Conservation (phyloP, 1,140 invertebrate genomes). For the Plectus sambesii region DNA sequence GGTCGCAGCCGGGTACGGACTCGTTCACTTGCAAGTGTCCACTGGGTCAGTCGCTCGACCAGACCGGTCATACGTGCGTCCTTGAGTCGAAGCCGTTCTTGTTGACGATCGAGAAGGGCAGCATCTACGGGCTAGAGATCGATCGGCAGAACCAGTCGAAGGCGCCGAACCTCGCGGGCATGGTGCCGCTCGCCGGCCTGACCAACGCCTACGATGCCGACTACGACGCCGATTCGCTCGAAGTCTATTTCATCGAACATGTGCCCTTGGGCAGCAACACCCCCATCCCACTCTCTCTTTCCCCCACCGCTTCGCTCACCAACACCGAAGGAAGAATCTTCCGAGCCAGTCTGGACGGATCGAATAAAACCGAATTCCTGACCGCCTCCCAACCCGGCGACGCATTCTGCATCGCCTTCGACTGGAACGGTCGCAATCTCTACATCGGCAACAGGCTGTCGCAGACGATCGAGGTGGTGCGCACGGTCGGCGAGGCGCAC, state of each 20-base stretch:
- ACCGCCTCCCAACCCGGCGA: constrained; percentile 70
- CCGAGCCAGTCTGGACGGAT: constrained; percentile 60
- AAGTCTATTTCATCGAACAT: constrained; percentile 57
- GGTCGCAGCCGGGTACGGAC: constrained; percentile 43
- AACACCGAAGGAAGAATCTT: constrained; percentile 40
- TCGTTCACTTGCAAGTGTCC: constrained; percentile 71
- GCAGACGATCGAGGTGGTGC: constrained; percentile 78
- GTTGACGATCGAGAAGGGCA: constrained; percentile 72
- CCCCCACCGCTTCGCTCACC: constrained; percentile 50
- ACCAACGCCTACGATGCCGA: constrained; percentile 77
- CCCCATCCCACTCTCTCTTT: not conserved
- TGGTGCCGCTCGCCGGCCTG: constrained; percentile 70
- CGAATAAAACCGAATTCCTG: constrained; percentile 72
- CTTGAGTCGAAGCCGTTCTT: constrained; percentile 58
- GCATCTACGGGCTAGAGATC: constrained; percentile 45
- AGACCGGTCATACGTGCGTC: constrained; percentile 39
- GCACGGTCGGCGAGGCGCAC: constrained; percentile 52
- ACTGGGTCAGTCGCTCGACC: constrained; percentile 64
- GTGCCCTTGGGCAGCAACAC: not conserved
- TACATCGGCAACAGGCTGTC: constrained; percentile 81
- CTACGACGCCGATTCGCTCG: constrained; percentile 70
- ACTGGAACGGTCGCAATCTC: constrained; percentile 88
- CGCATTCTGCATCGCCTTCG: constrained; percentile 78
- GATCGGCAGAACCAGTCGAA: constrained; percentile 18
- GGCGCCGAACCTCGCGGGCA: constrained; percentile 34